Base-by-base conservation (phyloP, 2,797 vertebrate species). In the Rhabdophis nuchalis region DNA sequence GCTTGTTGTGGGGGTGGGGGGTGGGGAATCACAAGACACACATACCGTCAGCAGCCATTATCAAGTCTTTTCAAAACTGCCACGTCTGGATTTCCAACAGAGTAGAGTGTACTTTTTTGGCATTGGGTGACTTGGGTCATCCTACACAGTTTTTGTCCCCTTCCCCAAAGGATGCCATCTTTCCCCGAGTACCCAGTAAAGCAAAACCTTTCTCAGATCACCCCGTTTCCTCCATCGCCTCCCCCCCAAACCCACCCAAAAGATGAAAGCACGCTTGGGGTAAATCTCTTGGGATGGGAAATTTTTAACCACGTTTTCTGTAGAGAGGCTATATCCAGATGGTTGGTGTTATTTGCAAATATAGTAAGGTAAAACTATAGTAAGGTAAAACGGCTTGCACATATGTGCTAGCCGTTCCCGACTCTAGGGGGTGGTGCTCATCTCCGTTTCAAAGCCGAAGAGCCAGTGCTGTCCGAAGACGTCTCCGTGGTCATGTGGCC, bases 31-130 rank as follows among this genome's bases (percentile, higher is more conserved):
- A 46, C 14, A 25, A 53, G 77, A 25, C 3, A 57, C 6, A 9
- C 20, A n/a, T 14, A 46, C 9, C 18, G 61, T 1, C 29, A 11
- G 0, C 0, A 2, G 13, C 0, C 1, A 13, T 23, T 29, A 14
- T 6, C 7, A 1, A 20, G 14, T 11, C 36, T 82, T 82, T 46
- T 25, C 18, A 82, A 82, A 82, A 82, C 20, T 1, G 25, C 36
- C 72, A 46, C 4, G 61, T 13, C 12, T 1, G 1, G 27, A 36
- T 7, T 41, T 41, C 3, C 36, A 41, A 41, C 3, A 0, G 18
- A 23, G 0, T 3, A 2, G n/a, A 68, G n/a, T 68, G 14, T 68
- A 72, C 11, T 46, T 77, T 41, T 68, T 23, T 18, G 36, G 72
- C 36, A 46, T 41, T 10, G 10, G 36, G 20, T 1, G 41, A 25